A percentile compares a stretch with the other conserved stretches of the same genome.
Evolutionary conservation across 1,140 invertebrate species (phyloP).

Genomic region (Cepaea nemoralis): DNA sequence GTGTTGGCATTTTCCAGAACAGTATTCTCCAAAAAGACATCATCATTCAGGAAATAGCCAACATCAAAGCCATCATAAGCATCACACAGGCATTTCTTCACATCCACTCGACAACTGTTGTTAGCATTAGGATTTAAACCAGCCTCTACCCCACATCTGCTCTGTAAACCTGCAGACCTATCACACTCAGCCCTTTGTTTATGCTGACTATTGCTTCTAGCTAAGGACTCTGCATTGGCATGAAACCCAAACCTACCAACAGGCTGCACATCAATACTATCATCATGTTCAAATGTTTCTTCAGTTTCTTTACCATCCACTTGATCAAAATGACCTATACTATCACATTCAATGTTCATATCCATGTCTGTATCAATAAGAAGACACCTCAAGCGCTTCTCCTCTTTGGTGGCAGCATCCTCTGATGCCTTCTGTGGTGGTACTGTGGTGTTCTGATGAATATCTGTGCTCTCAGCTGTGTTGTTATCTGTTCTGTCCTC

Average conservation of each 20-base stretch:
- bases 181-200: background rate
- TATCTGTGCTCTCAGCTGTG: slow-evolving; percentile 3
- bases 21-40: background rate
- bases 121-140: background rate
- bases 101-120: background rate
- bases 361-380: background rate
- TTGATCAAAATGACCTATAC: background rate
- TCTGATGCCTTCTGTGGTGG: background rate
- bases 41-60: background rate
- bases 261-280: background rate
- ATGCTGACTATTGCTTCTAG: background rate
- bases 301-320: slow-evolving; percentile 12
- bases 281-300: background rate
- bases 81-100: background rate
- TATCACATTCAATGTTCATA: background rate
- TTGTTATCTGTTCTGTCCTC: slow-evolving; percentile 7
- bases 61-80: background rate
- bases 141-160: background rate
- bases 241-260: slow-evolving; percentile 24
- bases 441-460: no score
- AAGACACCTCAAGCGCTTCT: background rate
- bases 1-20: background rate
- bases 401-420: background rate
- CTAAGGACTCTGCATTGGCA: background rate
- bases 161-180: background rate